Evolutionary conservation across 2,888 invertebrate species (phyloP).

Genomic region (Melanostoma scalare): DNA sequence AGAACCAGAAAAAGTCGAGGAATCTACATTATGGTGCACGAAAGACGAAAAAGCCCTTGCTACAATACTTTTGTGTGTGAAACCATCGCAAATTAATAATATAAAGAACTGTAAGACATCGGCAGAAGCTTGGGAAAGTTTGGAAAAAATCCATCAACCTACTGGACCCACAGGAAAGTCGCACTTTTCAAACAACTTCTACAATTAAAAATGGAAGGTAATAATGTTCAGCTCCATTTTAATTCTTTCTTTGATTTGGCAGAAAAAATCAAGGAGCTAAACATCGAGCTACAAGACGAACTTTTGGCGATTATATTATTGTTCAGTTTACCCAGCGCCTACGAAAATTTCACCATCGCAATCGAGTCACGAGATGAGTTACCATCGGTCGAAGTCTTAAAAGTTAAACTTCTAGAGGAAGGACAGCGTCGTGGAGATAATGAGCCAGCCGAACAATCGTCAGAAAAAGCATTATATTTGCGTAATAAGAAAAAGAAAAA

Average conservation of each 20-base stretch:
- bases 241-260: background rate
- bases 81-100: slow-evolving; percentile 47
- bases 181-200: slow-evolving; percentile 56
- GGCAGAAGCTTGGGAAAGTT: slow-evolving; percentile 41
- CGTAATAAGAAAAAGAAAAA: slow-evolving; percentile 11
- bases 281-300: slow-evolving; percentile 33
- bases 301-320: slow-evolving; percentile 34
- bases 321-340: slow-evolving; percentile 18
- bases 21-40: slow-evolving; percentile 15
- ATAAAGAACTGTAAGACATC: slow-evolving; percentile 63
- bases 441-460: slow-evolving; percentile 6
- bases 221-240: background rate
- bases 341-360: slow-evolving; percentile 32
- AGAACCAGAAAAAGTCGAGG: slow-evolving; percentile 1
- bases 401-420: slow-evolving; percentile 30
- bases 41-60: slow-evolving; percentile 33
- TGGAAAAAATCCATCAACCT: slow-evolving; percentile 41
- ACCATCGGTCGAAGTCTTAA: slow-evolving; percentile 36
- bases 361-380: slow-evolving; percentile 35
- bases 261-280: slow-evolving; percentile 5
- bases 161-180: slow-evolving; percentile 53
- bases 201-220: slow-evolving; percentile 12
- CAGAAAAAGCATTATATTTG: slow-evolving; percentile 30
- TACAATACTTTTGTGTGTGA: slow-evolving; percentile 30
- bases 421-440: slow-evolving; percentile 24